Evolutionary conservation across 2,113 vertebrate genomes (phyloP).

Genomic region (Tenebrosternarchus preto): DNA sequence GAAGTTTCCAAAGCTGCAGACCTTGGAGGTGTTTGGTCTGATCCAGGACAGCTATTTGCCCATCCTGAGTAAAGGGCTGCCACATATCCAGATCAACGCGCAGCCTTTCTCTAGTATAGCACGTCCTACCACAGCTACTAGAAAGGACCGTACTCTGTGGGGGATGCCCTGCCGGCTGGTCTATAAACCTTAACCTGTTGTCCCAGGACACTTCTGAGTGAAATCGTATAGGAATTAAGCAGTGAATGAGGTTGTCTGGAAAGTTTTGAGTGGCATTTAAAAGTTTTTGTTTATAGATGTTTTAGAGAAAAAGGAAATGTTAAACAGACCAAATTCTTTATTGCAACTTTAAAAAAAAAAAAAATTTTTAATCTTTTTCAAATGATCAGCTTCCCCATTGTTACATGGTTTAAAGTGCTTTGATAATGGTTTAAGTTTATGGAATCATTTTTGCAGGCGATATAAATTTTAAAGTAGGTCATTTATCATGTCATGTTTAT

Average conservation of each 20-base stretch:
- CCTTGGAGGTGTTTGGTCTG: slow-evolving; percentile 88
- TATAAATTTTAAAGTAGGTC: slow-evolving; percentile 1
- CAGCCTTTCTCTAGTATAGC: slow-evolving; percentile 81
- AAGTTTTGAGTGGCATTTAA: slow-evolving; percentile 1
- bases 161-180: slow-evolving; percentile 79
- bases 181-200: slow-evolving; percentile 51
- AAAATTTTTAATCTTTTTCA: slow-evolving; percentile 10
- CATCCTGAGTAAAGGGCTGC: slow-evolving; percentile 78
- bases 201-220: background rate
- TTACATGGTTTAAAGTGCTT: slow-evolving; percentile 18
- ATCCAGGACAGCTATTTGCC: slow-evolving; percentile 78
- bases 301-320: slow-evolving; percentile 20
- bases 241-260: background rate
- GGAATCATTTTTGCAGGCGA: background rate
- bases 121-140: slow-evolving; percentile 78
- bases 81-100: slow-evolving; percentile 81
- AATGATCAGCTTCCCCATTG: background rate
- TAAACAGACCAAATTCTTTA: background rate
- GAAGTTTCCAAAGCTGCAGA: slow-evolving; percentile 75
- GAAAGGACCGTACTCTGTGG: slow-evolving; percentile 79
- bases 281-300: background rate
- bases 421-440: slow-evolving; percentile 14
- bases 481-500: slow-evolving; percentile 12
- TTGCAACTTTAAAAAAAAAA: background rate
- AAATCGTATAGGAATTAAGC: background rate